Percentiles rank a stretch among this genome's conserved stretches.
These are phyloP conservation scores for Allobates femoralis DNA, from an alignment of 2,797 vertebrate species.

Conservation along the genomic window DNA sequence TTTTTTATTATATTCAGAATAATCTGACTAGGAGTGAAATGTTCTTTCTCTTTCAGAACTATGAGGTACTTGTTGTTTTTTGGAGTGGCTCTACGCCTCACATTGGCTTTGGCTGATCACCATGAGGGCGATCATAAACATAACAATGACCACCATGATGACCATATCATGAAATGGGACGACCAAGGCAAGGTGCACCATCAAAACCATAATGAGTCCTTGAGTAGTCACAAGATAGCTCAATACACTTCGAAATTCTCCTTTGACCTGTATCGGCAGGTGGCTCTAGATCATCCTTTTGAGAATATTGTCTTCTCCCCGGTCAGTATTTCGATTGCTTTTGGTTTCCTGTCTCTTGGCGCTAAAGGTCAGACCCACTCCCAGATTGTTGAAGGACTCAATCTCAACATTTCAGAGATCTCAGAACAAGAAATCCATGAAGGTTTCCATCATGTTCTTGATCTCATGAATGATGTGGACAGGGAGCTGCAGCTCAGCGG, in stretches of 20 bases:
- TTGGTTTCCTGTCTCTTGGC: constrained; percentile 86
- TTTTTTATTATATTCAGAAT: no score
- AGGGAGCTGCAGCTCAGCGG: constrained; percentile 70
- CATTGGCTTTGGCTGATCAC: constrained; percentile 38
- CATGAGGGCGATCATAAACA: constrained; percentile 71
- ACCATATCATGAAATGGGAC: constrained; percentile 24
- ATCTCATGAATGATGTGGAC: constrained; percentile 67
- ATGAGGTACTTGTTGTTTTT: constrained; percentile 65
- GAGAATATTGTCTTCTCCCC: constrained; percentile 90
- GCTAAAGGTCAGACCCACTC: constrained; percentile 81
- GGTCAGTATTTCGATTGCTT: constrained; percentile 83
- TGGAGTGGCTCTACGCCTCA: constrained; percentile 64
- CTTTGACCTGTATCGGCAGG: constrained; percentile 80
- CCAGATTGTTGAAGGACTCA: constrained; percentile 82
- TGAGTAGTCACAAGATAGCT: constrained; percentile 60
- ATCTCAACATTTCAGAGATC: constrained; percentile 77
- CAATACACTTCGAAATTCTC: constrained; percentile 79
- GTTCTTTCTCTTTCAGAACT: constrained; percentile 47
- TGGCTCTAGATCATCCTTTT: constrained; percentile 68
- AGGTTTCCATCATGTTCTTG: constrained; percentile 78
- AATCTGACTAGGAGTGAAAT: not conserved
- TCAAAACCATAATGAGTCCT: constrained; percentile 40
- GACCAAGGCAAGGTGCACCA: not conserved
- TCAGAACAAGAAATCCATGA: constrained; percentile 75
- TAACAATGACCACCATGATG: not conserved